Base-by-base conservation (phyloP, 2,888 invertebrate genomes). In the Rotaria socialis region DNA sequence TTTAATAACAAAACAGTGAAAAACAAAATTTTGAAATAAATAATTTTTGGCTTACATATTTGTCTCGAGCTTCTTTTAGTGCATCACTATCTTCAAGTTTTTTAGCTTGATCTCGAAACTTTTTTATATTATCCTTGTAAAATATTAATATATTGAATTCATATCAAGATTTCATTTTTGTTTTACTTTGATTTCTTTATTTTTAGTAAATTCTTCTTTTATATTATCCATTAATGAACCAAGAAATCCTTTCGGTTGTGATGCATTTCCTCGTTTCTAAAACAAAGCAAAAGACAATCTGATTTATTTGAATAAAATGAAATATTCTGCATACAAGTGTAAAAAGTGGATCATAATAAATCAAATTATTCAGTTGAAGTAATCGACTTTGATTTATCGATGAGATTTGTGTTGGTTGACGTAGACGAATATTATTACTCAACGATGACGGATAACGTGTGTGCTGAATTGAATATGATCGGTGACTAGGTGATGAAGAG, bases 21-120 rank as follows among this genome's bases (percentile, higher is more conserved):
- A 35, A 35, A 35, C 35, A 35, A 35, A 2, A 35, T 35, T 35
- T 35, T 8, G 14, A 50, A 14, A 50, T 14, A 50, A 50, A 50
- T 35, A 35, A 35, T 35, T 35, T 27, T 55, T 41, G 11, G 41
- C 80, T 90, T 88, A 93, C 92, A 91, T 92, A 93, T 91, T 93
- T 93, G 87, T 91, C 89, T 87, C 93, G 89, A 4, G 98, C 99
- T 88, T 96, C 95, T 92, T 96, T 94, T 87, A 99, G 91, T 0
- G 98, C 97, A 86, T 98, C 98, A 0, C 97, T 96, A 90, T 99
- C 95, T 91, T 98, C 98, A 55, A 99, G 92, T 92, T 96, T 97
- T 88, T 96, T 94, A n/a, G 96, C 95, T 92, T 98, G 97, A 92
- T 96, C 95, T 87, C 96, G 93, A 90, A 98, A 98, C 91, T 96